Conservation (phyloP, 2,888 invertebrate genomes). For the Amphiduros pacificus region DNA sequence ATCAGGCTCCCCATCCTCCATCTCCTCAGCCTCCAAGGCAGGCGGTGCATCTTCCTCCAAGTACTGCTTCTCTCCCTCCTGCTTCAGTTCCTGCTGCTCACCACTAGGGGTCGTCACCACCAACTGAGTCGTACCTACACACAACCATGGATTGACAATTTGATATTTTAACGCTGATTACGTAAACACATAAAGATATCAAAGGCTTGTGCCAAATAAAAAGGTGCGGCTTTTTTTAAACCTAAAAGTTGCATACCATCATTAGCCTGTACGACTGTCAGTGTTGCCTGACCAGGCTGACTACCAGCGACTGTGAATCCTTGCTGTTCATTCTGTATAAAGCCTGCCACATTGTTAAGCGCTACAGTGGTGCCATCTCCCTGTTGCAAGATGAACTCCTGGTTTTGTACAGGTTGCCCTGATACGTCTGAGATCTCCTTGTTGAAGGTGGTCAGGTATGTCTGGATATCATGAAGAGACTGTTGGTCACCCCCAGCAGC, state of each 20-base stretch:
- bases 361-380: background rate
- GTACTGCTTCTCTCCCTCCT: background rate
- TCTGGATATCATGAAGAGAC: constrained; percentile 68
- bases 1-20: background rate
- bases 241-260: no score
- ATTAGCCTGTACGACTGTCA: background rate
- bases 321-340: no score
- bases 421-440: constrained; percentile 68
- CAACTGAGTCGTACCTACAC: background rate
- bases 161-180: no score
- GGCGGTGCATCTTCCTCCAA: constrained; percentile 3
- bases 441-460: constrained; percentile 79
- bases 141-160: no score
- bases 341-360: no score
- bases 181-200: no score
- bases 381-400: background rate
- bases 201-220: no score
- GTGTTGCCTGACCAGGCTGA: background rate
- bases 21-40: background rate
- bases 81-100: background rate
- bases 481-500: background rate
- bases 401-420: background rate
- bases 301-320: background rate
- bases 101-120: background rate
- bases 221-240: no score